Evolutionary conservation across 2,888 invertebrate species (phyloP), one percentile per base, ranked within the genome.

Genomic region (Ptychoptera contaminata): DNA sequence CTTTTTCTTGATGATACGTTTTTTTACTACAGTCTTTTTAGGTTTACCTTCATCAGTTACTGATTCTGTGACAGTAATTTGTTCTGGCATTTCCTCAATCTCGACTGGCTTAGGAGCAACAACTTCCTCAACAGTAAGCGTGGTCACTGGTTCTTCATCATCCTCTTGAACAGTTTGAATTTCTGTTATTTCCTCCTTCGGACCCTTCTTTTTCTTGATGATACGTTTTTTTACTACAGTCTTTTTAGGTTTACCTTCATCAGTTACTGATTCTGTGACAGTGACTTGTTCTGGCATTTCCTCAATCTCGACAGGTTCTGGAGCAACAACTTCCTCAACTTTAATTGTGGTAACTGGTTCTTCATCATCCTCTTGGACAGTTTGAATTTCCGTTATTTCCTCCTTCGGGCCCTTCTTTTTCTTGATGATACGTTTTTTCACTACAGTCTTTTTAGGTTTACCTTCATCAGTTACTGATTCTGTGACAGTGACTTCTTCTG

Each of bases 401-500:
- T 56, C 54, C 53, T 58, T 59, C 8, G 54, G 55, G 43, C 59
- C 62, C 44, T 56, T 53, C 23, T 54, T 54, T 51, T 62, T 63
- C 48, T 61, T 62, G 34, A 67, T 63, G 0, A 57, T 53, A 16
- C 48, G 59, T 55, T 51, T 59, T 55, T 61, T 65, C 51, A 52
- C 57, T 16, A 54, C 55, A 31, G 54, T 55, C 45, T 54, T 48
- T 45, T 47, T 50, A 2, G 52, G 51, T 23, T 46, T 48, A 35
- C 49, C 51, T 35, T 51, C n/a, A 51, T 52, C 46, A n/a, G 50
- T 50, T 8, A 54, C 44, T 23, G 59, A 62, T 56, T 70, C 69
- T 2, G 64, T 60, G 2, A 69, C 54, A 40, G 63, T 60, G 0
- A 65, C 47, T 40, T 51, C 48, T 37, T 56, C 51, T 11, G 51